Conservation (phyloP, 2,113 vertebrate species). For the Bungarus multicinctus region DNA sequence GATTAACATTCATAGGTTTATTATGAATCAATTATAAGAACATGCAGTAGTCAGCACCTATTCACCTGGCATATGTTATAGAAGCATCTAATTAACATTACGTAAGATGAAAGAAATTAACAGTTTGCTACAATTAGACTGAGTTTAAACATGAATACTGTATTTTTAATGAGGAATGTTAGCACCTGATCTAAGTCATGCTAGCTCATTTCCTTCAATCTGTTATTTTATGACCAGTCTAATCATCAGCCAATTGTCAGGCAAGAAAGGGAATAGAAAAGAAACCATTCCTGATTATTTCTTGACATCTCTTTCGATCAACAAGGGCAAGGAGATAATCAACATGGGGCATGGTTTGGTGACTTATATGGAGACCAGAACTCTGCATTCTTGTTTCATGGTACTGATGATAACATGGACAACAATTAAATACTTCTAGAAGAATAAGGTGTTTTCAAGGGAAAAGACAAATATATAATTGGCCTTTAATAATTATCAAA, state of each 20-base stretch:
- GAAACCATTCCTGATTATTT: background rate
- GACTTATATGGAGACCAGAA: background rate
- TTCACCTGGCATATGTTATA: slow-evolving; percentile 19
- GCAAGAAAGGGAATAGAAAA: background rate
- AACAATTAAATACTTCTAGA: background rate
- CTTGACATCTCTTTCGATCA: background rate
- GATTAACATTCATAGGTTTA: slow-evolving; percentile 22
- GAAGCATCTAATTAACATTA: slow-evolving; percentile 28
- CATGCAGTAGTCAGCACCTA: slow-evolving; percentile 31
- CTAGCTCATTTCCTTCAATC: background rate
- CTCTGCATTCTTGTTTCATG: background rate
- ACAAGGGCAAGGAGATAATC: background rate
- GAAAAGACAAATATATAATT: background rate
- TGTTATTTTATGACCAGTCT: slow-evolving; percentile 6
- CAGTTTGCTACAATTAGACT: slow-evolving; percentile 2
- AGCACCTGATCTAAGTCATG: background rate
- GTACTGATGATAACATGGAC: background rate
- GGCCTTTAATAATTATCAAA: background rate
- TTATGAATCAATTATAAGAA: slow-evolving; percentile 36
- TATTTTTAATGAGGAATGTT: background rate
- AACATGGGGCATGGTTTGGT: background rate
- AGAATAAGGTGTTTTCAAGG: background rate
- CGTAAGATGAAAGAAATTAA: slow-evolving; percentile 17
- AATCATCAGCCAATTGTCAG: background rate
- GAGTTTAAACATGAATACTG: background rate